Conservation (phyloP, 2,113 vertebrate species). For the Chinchilla lanigera region DNA sequence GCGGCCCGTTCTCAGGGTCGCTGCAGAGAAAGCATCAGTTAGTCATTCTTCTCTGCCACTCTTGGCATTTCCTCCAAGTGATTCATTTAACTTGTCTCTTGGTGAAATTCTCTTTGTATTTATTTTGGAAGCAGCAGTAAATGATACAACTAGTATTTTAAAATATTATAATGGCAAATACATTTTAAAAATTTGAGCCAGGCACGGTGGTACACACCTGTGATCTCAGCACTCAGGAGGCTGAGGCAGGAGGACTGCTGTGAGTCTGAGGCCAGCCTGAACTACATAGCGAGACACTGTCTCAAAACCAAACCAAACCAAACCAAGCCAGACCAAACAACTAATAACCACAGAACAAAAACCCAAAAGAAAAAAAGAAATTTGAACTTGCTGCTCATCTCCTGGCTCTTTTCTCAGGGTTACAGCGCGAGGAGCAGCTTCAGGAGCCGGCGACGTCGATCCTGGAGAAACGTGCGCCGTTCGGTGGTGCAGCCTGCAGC, state of each 20-base stretch:
- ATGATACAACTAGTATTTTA: constrained; percentile 44
- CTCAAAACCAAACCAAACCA: background rate
- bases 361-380: background rate
- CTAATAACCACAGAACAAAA: background rate
- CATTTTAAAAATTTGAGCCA: background rate
- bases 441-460: background rate
- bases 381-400: constrained; percentile 9
- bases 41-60: constrained; percentile 31
- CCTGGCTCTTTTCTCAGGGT: background rate
- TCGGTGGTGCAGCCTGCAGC: background rate
- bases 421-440: background rate
- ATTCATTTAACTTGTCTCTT: constrained; percentile 28
- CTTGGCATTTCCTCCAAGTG: constrained; percentile 45
- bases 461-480: background rate
- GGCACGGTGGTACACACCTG: no score
- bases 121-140: constrained; percentile 66
- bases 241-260: background rate
- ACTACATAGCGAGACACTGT: background rate
- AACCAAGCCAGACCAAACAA: no score
- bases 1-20: constrained; percentile 33
- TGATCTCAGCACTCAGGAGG: background rate
- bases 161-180: constrained; percentile 30
- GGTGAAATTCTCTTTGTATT: constrained; percentile 42
- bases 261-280: no score
- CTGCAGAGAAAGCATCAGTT: constrained; percentile 31